Conservation (phyloP, 2,888 invertebrate genomes). For the Himalopsyche anomala region DNA sequence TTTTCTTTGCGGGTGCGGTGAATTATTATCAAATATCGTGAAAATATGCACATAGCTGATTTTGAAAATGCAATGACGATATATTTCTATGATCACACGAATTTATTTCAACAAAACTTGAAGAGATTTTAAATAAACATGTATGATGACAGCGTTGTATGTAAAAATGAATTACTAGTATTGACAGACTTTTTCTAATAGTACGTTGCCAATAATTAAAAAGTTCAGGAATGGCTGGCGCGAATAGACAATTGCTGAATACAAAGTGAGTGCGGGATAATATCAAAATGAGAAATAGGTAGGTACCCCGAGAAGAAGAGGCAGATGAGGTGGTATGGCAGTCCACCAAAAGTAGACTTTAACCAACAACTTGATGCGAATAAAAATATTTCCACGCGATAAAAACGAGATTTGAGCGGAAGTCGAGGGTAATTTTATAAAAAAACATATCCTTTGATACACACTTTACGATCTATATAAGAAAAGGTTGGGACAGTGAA, state of each 20-base stretch:
- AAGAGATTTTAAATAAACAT: no score
- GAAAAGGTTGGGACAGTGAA: conserved; percentile 24
- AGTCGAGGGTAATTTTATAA: conserved; percentile 20
- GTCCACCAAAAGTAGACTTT: conserved; percentile 8
- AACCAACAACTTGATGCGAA: conserved; percentile 30
- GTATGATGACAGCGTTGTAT: no score
- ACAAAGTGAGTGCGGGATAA: conserved; percentile 4
- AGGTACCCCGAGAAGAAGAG: background rate
- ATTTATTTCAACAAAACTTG: no score
- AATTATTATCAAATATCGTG: no score
- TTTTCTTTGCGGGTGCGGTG: no score
- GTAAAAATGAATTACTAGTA: no score
- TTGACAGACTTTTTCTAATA: no score
- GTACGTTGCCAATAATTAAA: background rate
- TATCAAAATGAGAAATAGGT: background rate
- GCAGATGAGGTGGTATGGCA: background rate
- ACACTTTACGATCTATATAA: conserved; percentile 26
- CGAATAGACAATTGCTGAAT: background rate
- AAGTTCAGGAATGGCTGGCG: background rate
- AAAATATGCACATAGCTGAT: no score
- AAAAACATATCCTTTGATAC: conserved; percentile 22
- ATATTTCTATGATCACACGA: no score
- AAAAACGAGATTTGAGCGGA: conserved; percentile 31
- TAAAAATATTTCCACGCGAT: conserved; percentile 22
- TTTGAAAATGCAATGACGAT: no score